Percentiles rank a stretch among this genome's conserved stretches.
Conservation (phyloP, 2,113 vertebrate species). For the Hippocampus mohnikei region DNA sequence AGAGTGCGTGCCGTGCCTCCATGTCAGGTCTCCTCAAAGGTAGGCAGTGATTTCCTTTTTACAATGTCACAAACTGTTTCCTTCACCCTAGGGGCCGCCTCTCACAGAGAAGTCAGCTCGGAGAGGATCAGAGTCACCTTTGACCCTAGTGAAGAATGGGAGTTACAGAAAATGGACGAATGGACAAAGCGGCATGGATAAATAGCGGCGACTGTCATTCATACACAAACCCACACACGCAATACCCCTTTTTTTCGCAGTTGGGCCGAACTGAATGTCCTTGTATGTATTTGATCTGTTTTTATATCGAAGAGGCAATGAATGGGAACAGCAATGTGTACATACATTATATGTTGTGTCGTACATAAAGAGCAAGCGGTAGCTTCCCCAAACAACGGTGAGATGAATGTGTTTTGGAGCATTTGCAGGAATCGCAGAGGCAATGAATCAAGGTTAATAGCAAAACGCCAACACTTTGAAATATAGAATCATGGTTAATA, state of each 20-base stretch:
- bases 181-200: neutral
- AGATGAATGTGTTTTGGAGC: conserved; percentile 60
- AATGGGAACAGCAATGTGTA: conserved; percentile 56
- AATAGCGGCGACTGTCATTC: neutral
- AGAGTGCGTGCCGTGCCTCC: no score
- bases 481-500: conserved; percentile 60
- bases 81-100: no score
- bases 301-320: conserved; percentile 19
- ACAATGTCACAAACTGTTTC: no score
- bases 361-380: conserved; percentile 18
- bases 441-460: conserved; percentile 64
- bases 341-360: conserved; percentile 15
- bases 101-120: no score
- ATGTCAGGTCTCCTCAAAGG: no score
- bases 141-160: no score
- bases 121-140: no score
- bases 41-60: no score
- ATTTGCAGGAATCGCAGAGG: conserved; percentile 55
- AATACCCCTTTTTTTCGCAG: neutral
- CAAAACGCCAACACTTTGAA: conserved; percentile 47
- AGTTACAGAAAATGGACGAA: neutral
- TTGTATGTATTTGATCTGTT: neutral
- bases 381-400: conserved; percentile 24
- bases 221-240: neutral
- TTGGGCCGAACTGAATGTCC: no score